Base-by-base conservation (phyloP, 2,888 invertebrate species). In the Ctenicera cuprea region DNA sequence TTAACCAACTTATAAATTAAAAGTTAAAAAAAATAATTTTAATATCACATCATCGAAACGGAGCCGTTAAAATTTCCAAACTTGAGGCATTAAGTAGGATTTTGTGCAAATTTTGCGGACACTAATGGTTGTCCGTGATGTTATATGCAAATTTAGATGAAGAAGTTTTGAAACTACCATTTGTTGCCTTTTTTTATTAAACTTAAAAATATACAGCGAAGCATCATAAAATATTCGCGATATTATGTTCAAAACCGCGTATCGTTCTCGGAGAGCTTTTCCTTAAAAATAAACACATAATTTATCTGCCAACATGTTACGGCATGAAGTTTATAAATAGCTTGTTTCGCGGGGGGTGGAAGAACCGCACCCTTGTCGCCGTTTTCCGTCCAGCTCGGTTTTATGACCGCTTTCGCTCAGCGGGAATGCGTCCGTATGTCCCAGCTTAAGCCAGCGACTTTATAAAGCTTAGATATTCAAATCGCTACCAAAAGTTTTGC, bases 391-490 rank as follows among this genome's bases (percentile, higher is more conserved):
- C 63, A 70, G 30, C 43, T 54, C 41, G 11, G 45, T 50, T 59
- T 59, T 43, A 43, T 22, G 54, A 38, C 18, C 38, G 37, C 43
- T 22, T 59, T 59, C 18, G 20, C 30, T 59, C 43, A 33, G 22
- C 16, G 37, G 38, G 62, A 38, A 43, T 61, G 38, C 18, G 41
- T 30, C 61, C 71, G 71, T 71, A 57, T 18, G 75, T 72, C 72
- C 26, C 54, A 65, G 37, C 72, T 72, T 65, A 65, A 61, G 59
- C 57, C 68, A 14, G 52, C 48, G 62, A 68, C 71, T 68, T 71
- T 75, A 76, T 76, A 69, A 73, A 75, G 73, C 71, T 76, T 74
- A 76, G 77, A 77, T 78, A 78, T 78, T 78, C 78, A 78, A 78
- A 78, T 78, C 76, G 73, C 71, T 66, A 52, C 38, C 74, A 67